phyloP scores from a whole-genome alignment of 2,888 invertebrate genomes.

The Acanthosepion esculentum region DNA sequence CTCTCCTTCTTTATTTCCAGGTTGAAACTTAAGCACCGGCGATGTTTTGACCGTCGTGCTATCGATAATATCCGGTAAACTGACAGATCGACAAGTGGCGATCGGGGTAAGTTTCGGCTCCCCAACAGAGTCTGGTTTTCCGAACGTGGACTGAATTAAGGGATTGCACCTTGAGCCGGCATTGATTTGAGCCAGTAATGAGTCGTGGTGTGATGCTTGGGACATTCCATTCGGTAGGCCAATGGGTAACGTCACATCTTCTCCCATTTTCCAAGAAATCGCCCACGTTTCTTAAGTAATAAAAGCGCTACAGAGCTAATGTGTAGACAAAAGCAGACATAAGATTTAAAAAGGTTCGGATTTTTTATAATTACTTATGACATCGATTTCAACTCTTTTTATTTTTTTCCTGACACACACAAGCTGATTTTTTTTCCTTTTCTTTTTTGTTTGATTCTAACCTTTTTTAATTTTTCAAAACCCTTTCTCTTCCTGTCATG shows the following conservation, averaged over 20 bases:
- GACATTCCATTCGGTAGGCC: neutral
- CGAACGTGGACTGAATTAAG: slow-evolving; percentile 19
- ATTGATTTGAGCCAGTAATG: neutral
- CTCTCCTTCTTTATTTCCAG: slow-evolving; percentile 43
- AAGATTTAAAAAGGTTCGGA: too few relatives aligned
- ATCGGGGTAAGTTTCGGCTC: slow-evolving; percentile 8
- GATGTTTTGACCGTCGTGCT: slow-evolving; percentile 37
- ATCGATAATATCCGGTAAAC: slow-evolving; percentile 46
- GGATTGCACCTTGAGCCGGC: neutral
- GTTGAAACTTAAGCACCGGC: slow-evolving; percentile 35
- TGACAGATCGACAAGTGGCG: slow-evolving; percentile 42
- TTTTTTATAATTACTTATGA: too few relatives aligned
- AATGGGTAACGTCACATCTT: slow-evolving; percentile 1
- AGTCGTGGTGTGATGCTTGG: neutral
- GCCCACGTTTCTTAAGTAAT: too few relatives aligned
- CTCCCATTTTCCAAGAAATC: neutral
- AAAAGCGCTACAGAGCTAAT: too few relatives aligned
- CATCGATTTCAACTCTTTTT: too few relatives aligned
- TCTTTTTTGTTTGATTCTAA: too few relatives aligned
- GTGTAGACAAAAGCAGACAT: too few relatives aligned
- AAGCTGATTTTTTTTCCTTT: too few relatives aligned
- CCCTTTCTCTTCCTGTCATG: too few relatives aligned
- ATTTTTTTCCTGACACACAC: too few relatives aligned
- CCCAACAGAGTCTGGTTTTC: neutral
- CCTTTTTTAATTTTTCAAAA: too few relatives aligned